These are phyloP conservation scores for Alentia gelatinosa DNA, from an alignment of 2,888 invertebrate species.

Conservation along the genomic window DNA sequence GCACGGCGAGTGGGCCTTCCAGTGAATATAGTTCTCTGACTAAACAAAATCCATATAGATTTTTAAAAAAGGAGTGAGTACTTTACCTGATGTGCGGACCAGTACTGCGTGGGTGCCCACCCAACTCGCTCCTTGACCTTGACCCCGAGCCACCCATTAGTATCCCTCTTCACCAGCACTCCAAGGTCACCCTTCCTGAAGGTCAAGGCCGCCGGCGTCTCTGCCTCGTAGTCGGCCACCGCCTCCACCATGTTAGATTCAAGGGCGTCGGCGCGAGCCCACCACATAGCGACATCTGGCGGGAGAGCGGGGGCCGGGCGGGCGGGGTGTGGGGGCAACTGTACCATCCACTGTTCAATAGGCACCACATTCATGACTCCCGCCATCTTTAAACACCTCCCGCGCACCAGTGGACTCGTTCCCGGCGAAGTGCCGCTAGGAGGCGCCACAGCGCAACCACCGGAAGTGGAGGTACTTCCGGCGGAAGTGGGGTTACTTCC, in stretches of 20 bases:
- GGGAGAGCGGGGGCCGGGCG: neutral
- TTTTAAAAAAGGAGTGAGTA: too few relatives aligned
- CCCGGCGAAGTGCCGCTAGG: neutral
- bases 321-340: neutral
- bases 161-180: constrained; percentile 50
- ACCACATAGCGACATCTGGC: constrained; percentile 22
- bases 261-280: neutral
- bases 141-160: constrained; percentile 59
- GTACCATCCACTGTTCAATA: neutral
- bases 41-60: too few relatives aligned
- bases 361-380: neutral
- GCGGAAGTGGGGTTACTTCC: neutral
- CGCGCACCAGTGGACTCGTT: neutral
- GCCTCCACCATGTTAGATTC: constrained; percentile 50
- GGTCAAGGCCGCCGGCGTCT: constrained; percentile 24
- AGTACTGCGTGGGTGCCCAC: constrained; percentile 61
- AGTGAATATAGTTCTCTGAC: too few relatives aligned
- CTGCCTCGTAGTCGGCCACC: constrained; percentile 50
- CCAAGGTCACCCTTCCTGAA: constrained; percentile 57
- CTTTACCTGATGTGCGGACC: constrained; percentile 48
- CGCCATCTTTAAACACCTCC: neutral
- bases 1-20: too few relatives aligned
- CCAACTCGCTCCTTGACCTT: constrained; percentile 46
- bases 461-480: too few relatives aligned
- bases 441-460: too few relatives aligned